Conservation (phyloP, 2,888 invertebrate genomes). For the Diaperis boleti region DNA sequence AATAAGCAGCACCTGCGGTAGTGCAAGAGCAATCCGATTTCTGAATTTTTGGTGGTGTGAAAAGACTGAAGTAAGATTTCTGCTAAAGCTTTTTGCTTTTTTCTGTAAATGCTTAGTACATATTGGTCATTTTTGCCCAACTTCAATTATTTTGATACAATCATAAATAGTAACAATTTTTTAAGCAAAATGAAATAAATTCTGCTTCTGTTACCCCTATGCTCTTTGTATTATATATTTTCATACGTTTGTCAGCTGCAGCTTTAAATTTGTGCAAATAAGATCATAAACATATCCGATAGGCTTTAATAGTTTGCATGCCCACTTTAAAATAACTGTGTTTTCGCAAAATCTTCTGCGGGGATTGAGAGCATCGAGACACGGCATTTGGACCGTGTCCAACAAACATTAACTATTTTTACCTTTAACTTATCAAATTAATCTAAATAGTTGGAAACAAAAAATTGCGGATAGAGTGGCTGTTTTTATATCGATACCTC, state of each 20-base stretch:
- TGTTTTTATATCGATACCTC: background rate
- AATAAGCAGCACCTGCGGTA: conserved; percentile 16
- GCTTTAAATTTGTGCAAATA: conserved; percentile 25
- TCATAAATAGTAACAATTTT: too few relatives aligned
- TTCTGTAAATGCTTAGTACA: background rate
- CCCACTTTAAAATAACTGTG: conserved; percentile 26
- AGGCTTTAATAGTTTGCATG: conserved; percentile 22
- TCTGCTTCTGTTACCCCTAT: too few relatives aligned
- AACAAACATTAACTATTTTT: conserved; percentile 39
- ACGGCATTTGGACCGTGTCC: conserved; percentile 30
- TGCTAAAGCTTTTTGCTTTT: background rate
- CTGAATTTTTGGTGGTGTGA: background rate
- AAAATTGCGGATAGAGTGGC: too few relatives aligned
- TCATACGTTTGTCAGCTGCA: background rate
- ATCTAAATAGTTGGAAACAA: background rate
- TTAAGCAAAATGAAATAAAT: too few relatives aligned
- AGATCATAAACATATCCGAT: conserved; percentile 30
- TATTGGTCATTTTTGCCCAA: too few relatives aligned
- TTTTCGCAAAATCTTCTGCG: conserved; percentile 17
- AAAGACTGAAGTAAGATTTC: conserved; percentile 16
- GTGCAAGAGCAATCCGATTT: conserved; percentile 3
- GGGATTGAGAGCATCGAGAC: conserved; percentile 21
- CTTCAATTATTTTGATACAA: too few relatives aligned
- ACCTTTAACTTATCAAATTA: conserved; percentile 30
- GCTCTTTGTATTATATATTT: too few relatives aligned